Percentiles rank a stretch among this genome's conserved stretches.
These are phyloP conservation scores for Craniophora ligustri DNA, from an alignment of 2,888 invertebrate genomes.

Conservation along the genomic window DNA sequence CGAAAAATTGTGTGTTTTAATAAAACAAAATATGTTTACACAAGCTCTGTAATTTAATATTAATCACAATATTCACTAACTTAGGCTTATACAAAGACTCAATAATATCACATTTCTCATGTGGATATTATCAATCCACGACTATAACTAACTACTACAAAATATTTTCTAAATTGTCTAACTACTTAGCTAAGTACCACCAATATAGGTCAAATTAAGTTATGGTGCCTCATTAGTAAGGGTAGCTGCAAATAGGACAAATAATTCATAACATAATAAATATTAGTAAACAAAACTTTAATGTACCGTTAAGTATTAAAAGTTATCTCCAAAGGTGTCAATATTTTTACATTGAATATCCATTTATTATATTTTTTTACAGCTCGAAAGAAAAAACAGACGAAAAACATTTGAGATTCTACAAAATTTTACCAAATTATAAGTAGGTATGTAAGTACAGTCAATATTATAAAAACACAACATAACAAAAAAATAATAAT, in stretches of 20 bases:
- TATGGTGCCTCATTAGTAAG: conserved; percentile 32
- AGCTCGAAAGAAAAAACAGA: conserved; percentile 12
- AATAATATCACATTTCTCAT: conserved; percentile 92
- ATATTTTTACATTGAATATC: background rate
- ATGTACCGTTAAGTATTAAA: conserved; percentile 45
- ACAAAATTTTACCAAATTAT: conserved; percentile 6
- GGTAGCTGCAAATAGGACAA: conserved; percentile 18
- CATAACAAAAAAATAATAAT: conserved; percentile 8
- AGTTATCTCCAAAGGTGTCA: background rate
- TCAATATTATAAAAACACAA: conserved; percentile 25
- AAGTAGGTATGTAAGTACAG: conserved; percentile 31
- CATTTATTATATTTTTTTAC: background rate
- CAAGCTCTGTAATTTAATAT: conserved; percentile 75
- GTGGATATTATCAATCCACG: conserved; percentile 90
- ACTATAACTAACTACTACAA: conserved; percentile 67
- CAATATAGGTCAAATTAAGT: conserved; percentile 59
- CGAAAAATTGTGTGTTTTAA: conserved; percentile 28
- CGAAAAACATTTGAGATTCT: conserved; percentile 24
- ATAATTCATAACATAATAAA: conserved; percentile 1
- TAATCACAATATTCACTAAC: conserved; percentile 74
- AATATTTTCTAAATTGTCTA: conserved; percentile 54
- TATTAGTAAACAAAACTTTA: conserved; percentile 21
- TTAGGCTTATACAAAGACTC: conserved; percentile 87
- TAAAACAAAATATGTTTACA: conserved; percentile 55
- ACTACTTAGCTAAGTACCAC: conserved; percentile 76